phyloP scores from a whole-genome alignment of 2,113 vertebrate species.

The Orycteropus afer region DNA sequence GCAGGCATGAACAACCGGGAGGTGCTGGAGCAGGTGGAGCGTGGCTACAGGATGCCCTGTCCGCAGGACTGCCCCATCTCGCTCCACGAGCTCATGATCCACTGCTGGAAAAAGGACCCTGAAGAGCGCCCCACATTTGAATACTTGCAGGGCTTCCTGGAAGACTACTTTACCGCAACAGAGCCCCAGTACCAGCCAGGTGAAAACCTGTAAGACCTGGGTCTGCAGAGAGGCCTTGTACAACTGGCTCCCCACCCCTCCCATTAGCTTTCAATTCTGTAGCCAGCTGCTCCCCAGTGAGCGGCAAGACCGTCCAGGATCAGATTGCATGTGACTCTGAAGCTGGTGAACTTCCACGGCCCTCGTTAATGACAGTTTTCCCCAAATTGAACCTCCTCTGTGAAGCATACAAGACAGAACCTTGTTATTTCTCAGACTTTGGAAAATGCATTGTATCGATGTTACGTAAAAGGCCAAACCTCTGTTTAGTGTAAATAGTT shows the following conservation, averaged over 20 bases:
- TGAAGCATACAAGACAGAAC: constrained; percentile 86
- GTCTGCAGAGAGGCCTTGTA: constrained; percentile 74
- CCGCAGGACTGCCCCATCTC: constrained; percentile 98
- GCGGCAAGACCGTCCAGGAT: constrained; percentile 83
- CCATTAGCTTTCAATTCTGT: constrained; percentile 81
- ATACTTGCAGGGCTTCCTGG: constrained; percentile 98
- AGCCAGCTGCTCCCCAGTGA: constrained; percentile 76
- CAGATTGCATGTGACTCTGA: constrained; percentile 84
- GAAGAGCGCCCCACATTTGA: constrained; percentile 98
- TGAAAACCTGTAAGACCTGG: constrained; percentile 93
- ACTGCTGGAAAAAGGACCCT: constrained; percentile 99
- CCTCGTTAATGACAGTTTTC: constrained; percentile 85
- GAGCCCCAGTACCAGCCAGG: constrained; percentile 99
- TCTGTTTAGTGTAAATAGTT: constrained; percentile 96
- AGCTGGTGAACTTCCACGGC: constrained; percentile 86
- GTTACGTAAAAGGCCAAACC: constrained; percentile 91
- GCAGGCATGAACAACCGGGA: constrained; percentile 99
- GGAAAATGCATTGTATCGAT: constrained; percentile 88
- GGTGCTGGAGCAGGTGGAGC: constrained; percentile 98
- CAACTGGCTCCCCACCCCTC: constrained; percentile 76
- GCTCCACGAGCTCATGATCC: constrained; percentile 97
- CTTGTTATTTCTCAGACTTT: constrained; percentile 87
- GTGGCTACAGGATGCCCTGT: constrained; percentile 97
- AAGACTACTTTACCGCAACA: constrained; percentile 99
- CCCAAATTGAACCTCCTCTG: constrained; percentile 87